phyloP scores from a whole-genome alignment of 2,113 vertebrate species.

The Trochalopteron elliotii region DNA sequence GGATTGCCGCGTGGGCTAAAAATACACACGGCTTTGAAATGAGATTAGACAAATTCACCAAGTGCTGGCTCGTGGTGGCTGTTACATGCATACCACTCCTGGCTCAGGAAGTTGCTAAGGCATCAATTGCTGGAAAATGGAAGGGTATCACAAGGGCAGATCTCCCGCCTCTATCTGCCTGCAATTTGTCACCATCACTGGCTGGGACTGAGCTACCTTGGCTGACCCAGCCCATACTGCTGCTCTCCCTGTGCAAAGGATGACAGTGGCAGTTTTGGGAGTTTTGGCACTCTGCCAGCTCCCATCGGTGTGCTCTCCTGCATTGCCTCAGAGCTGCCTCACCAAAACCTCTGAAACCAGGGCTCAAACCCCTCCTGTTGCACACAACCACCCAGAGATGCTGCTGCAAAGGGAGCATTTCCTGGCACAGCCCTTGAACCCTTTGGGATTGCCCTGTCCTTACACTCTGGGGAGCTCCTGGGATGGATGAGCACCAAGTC shows the following conservation, averaged over 20 bases:
- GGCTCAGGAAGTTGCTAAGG: background rate
- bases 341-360: background rate
- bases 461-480: background rate
- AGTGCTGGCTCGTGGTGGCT: background rate
- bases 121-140: background rate
- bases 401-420: background rate
- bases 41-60: constrained; percentile 12
- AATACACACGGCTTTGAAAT: constrained; percentile 34
- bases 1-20: constrained; percentile 1
- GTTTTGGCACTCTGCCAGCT: background rate
- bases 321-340: background rate
- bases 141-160: background rate
- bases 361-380: background rate
- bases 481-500: background rate
- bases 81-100: background rate
- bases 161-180: background rate
- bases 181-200: background rate
- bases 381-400: background rate
- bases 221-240: background rate
- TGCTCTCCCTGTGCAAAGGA: background rate
- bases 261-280: background rate
- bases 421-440: background rate
- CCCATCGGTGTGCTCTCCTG: background rate
- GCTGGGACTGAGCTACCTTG: background rate
- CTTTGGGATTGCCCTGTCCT: background rate